Evolutionary conservation across 2,113 vertebrate species (phyloP).

Genomic region (Numida meleagris): DNA sequence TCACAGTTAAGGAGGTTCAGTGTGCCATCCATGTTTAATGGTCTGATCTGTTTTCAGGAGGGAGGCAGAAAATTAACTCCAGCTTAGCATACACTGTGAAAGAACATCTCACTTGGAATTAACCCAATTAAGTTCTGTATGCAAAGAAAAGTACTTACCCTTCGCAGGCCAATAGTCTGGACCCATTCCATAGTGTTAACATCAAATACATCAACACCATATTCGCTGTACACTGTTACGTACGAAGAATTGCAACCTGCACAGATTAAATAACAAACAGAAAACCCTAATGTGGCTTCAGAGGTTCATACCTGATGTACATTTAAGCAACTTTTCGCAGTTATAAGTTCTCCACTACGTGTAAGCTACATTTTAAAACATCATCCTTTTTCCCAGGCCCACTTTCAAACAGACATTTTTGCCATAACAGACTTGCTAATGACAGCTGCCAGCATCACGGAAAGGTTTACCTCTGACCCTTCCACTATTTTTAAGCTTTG

Average conservation of each 20-base stretch:
- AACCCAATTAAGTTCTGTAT: not conserved
- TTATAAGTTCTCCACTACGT: not conserved
- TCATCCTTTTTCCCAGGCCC: not conserved
- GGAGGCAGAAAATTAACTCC: conserved; percentile 23
- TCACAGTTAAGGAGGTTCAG: conserved; percentile 92
- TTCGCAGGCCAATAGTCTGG: conserved; percentile 92
- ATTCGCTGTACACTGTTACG: conserved; percentile 94
- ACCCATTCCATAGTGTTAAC: conserved; percentile 93
- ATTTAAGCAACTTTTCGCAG: not conserved
- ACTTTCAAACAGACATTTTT: not conserved
- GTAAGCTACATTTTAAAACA: not conserved
- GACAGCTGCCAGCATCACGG: not conserved
- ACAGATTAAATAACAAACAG: conserved; percentile 20
- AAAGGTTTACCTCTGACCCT: not conserved
- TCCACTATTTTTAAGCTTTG: conserved; percentile 1
- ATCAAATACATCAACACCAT: conserved; percentile 95
- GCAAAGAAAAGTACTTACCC: conserved; percentile 74
- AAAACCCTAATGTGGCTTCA: conserved; percentile 1
- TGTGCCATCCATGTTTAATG: conserved; percentile 90
- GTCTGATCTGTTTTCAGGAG: conserved; percentile 83
- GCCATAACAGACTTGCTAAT: not conserved
- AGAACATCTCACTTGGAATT: not conserved
- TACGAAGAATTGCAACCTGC: conserved; percentile 90
- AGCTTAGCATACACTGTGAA: not conserved
- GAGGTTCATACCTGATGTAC: not conserved